Conservation (phyloP, 2,113 vertebrate species). For the Todiramphus chloris region DNA sequence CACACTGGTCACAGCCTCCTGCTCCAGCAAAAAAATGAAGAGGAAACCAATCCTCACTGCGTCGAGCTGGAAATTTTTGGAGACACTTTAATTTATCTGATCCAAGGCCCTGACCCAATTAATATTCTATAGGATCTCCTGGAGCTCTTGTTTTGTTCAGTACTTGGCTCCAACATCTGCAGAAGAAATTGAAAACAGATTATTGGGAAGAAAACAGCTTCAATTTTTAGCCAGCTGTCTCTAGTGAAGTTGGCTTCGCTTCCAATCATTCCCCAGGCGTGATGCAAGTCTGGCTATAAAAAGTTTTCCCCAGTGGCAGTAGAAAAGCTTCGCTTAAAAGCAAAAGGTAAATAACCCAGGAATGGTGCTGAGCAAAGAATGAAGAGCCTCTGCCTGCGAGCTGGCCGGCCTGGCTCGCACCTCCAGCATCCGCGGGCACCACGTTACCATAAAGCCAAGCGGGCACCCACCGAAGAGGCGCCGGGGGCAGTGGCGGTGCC, state of each 20-base stretch:
- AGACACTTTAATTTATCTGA: background rate
- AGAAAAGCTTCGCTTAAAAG: background rate
- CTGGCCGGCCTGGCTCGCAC: background rate
- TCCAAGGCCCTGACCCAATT: background rate
- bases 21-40: background rate
- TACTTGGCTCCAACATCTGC: conserved; percentile 29
- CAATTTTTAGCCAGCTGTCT: conserved; percentile 41
- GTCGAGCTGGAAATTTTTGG: background rate
- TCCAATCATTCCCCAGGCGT: conserved; percentile 46
- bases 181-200: conserved; percentile 70
- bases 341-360: background rate
- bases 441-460: fast-evolving
- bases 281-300: conserved; percentile 41
- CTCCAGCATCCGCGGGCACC: background rate
- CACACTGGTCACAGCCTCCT: background rate
- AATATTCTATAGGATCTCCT: conserved; percentile 28
- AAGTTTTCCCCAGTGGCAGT: background rate
- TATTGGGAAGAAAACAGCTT: conserved; percentile 55
- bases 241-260: background rate
- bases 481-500: too few species aligned
- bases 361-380: background rate
- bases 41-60: background rate
- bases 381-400: background rate
- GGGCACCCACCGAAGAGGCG: background rate
- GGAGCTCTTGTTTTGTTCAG: conserved; percentile 28